Percentiles rank a stretch among this genome's conserved stretches.
phyloP scores from a whole-genome alignment of 2,113 vertebrate species.

The Eudyptes chrysolophus region DNA sequence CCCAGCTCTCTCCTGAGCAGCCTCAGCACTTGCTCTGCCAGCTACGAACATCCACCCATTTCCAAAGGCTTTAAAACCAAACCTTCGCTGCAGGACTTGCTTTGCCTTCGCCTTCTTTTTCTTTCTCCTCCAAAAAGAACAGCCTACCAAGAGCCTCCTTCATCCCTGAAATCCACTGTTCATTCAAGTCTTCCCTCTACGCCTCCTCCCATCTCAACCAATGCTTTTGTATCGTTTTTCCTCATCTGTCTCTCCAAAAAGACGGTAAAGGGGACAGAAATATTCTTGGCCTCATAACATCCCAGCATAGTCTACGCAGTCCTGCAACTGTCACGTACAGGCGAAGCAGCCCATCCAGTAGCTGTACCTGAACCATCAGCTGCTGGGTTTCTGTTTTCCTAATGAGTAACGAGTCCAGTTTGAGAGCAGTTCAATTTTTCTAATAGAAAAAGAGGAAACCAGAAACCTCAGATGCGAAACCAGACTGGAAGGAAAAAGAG shows the following conservation, averaged over 20 bases:
- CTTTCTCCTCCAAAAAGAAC: background rate
- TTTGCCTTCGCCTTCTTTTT: background rate
- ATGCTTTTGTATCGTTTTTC: rapidly evolving
- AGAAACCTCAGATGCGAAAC: background rate
- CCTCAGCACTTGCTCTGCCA: background rate
- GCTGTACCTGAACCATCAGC: background rate
- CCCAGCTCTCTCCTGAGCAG: background rate
- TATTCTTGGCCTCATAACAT: background rate
- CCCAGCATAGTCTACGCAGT: rapidly evolving
- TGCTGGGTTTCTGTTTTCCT: background rate
- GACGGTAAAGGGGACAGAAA: background rate
- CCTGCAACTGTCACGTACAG: rapidly evolving
- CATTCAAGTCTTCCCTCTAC: background rate
- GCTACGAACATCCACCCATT: background rate
- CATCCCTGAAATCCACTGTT: background rate
- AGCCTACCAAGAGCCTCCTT: background rate
- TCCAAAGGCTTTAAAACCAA: background rate
- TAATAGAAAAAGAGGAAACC: background rate
- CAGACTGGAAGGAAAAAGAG: background rate
- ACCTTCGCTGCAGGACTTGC: background rate
- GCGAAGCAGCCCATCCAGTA: background rate
- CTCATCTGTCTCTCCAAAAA: background rate
- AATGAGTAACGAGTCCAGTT: background rate
- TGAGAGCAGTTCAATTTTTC: background rate
- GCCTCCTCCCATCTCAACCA: background rate